phyloP scores from a whole-genome alignment of 2,113 vertebrate species.

The Syngnathus scovelli region DNA sequence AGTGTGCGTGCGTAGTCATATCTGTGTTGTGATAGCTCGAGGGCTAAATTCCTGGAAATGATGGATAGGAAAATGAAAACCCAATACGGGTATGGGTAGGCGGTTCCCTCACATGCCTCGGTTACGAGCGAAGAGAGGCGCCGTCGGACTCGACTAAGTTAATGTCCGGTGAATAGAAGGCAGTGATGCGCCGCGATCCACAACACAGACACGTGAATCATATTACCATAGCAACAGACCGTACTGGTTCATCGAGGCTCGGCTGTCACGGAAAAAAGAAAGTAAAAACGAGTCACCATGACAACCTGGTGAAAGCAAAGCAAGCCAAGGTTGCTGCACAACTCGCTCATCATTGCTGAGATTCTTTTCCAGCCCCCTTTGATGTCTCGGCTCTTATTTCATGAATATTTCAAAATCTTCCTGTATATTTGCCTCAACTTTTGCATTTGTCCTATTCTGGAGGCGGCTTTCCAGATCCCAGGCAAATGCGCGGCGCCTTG shows the following conservation, averaged over 20 bases:
- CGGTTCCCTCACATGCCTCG: neutral
- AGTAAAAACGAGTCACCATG: slow-evolving; percentile 40
- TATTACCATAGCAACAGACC: slow-evolving; percentile 57
- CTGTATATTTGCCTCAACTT: neutral
- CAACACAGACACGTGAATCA: slow-evolving; percentile 16
- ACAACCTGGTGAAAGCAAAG: slow-evolving; percentile 41
- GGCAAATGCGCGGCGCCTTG: neutral
- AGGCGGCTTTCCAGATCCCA: neutral
- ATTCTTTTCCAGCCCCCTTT: neutral
- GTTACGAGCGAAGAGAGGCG: too few species aligned
- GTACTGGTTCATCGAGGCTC: slow-evolving; percentile 34
- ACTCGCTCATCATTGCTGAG: neutral
- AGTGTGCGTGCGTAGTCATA: slow-evolving; percentile 31
- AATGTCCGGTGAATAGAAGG: slow-evolving; percentile 14
- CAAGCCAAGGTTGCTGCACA: slow-evolving; percentile 9
- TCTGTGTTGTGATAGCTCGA: slow-evolving; percentile 53
- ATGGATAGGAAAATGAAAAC: slow-evolving; percentile 44
- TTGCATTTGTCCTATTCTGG: neutral
- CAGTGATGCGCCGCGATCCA: slow-evolving; percentile 14
- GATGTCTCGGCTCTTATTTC: slow-evolving; percentile 1
- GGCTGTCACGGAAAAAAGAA: slow-evolving; percentile 32
- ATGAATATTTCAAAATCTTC: slow-evolving; percentile 4
- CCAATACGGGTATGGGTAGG: slow-evolving; percentile 3
- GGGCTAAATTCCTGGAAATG: slow-evolving; percentile 55
- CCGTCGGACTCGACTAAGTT: slow-evolving; percentile 9